A percentile compares a stretch with the other conserved stretches of the same genome.
Conservation (phyloP, 2,888 invertebrate genomes). For the Punctoribates punctum region DNA sequence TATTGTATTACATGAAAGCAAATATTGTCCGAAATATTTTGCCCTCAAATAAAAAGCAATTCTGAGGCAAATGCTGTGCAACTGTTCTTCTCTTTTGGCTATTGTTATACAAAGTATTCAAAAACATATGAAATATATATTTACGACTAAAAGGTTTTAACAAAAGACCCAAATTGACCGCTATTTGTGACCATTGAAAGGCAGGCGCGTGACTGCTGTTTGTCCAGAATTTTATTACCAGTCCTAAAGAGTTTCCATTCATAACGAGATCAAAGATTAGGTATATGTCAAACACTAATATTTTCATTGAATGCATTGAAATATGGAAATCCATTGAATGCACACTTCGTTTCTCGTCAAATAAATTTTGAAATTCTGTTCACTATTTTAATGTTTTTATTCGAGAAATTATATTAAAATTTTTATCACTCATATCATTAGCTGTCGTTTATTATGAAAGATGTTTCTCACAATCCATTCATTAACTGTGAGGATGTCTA, state of each 20-base stretch:
- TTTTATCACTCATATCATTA: too few species aligned
- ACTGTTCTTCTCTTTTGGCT: not conserved
- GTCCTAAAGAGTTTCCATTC: not conserved
- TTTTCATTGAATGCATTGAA: too few species aligned
- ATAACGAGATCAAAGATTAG: not conserved
- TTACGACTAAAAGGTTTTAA: conserved; percentile 29
- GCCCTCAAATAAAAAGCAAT: not conserved
- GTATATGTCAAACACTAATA: too few species aligned
- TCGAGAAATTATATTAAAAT: too few species aligned
- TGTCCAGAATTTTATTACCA: not conserved
- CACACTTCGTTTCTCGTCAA: too few species aligned
- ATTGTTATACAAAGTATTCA: conserved; percentile 31
- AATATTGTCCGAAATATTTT: conserved; percentile 3
- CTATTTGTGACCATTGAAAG: conserved; percentile 20
- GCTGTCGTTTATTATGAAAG: too few species aligned
- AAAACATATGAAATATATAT: conserved; percentile 11
- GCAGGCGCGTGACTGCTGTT: not conserved
- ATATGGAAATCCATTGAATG: too few species aligned
- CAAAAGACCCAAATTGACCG: conserved; percentile 23
- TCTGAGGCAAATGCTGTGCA: conserved; percentile 1
- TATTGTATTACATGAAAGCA: conserved; percentile 27
- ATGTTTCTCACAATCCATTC: too few species aligned
- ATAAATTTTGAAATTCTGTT: too few species aligned
- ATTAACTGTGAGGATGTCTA: too few species aligned
- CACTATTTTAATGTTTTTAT: too few species aligned